Conservation (phyloP, 2,113 vertebrate species). For the Zapus hudsonius region DNA sequence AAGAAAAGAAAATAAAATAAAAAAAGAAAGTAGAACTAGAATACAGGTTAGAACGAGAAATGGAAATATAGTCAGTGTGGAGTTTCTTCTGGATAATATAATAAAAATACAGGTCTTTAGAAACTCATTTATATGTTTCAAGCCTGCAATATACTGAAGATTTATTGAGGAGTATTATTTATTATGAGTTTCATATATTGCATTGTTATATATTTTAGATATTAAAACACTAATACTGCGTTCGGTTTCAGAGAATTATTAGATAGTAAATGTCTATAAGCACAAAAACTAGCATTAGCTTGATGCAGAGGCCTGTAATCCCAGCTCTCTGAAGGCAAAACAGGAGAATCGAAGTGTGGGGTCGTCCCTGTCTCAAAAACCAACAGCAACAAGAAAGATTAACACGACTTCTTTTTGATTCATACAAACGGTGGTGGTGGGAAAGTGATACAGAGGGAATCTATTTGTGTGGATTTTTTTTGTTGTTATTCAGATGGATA, state of each 20-base stretch:
- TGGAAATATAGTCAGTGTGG: not conserved
- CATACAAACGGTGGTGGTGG: not conserved
- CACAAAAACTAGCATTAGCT: not conserved
- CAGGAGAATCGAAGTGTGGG: not conserved
- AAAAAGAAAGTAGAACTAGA: too few relatives aligned
- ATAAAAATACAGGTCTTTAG: constrained; percentile 18
- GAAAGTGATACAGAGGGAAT: not conserved
- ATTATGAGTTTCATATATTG: constrained; percentile 8
- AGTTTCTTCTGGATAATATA: not conserved
- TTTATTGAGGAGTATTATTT: constrained; percentile 17
- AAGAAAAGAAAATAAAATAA: too few relatives aligned
- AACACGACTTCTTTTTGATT: not conserved
- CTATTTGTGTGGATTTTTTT: not conserved
- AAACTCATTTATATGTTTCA: constrained; percentile 37
- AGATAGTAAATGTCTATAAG: constrained; percentile 25
- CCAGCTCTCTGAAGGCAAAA: not conserved
- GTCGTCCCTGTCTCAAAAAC: not conserved
- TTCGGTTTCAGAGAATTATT: not conserved
- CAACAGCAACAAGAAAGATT: not conserved
- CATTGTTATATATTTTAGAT: too few relatives aligned
- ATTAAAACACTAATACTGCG: constrained; percentile 41
- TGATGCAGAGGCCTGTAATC: not conserved
- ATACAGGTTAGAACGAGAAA: not conserved
- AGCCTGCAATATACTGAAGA: constrained; percentile 16
- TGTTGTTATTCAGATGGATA: not conserved